Evolutionary conservation across 2,113 vertebrate species (phyloP).

Genomic region (Axis porcinus): DNA sequence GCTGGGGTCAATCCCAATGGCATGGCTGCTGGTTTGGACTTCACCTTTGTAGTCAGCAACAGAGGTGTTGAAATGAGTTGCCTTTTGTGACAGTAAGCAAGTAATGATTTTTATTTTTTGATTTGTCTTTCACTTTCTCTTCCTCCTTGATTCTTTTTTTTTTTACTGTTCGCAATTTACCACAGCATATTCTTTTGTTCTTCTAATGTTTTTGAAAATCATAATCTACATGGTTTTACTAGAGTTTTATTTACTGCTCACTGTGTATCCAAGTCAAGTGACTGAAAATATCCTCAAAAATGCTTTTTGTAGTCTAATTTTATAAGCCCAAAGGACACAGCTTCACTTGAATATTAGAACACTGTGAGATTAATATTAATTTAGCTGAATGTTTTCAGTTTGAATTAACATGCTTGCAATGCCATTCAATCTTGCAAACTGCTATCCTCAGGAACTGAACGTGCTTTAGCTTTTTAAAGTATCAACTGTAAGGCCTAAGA

Average conservation of each 20-base stretch:
- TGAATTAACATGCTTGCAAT: slow-evolving; percentile 22
- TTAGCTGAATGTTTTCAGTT: slow-evolving; percentile 21
- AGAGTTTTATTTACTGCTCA: background rate
- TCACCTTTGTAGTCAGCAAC: background rate
- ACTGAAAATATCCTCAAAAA: background rate
- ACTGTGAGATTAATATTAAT: background rate
- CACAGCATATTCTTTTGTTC: background rate
- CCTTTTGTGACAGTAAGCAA: background rate
- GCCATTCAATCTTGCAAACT: slow-evolving; percentile 13
- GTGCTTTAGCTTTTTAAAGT: slow-evolving; percentile 41
- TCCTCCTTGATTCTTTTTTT: background rate
- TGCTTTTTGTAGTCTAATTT: background rate
- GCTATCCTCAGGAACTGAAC: background rate
- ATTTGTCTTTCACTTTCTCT: background rate
- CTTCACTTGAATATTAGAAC: slow-evolving; percentile 1
- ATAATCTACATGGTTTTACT: background rate
- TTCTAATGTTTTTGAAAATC: slow-evolving; percentile 4
- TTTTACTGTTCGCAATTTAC: background rate
- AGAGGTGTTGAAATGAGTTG: background rate
- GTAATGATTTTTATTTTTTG: background rate
- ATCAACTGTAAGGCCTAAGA: background rate
- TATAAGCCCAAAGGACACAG: background rate
- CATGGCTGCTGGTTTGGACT: background rate
- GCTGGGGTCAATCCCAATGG: background rate
- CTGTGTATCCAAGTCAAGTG: background rate